phyloP scores from a whole-genome alignment of 2,113 vertebrate genomes.

The Cyphomyrus plagiostoma region DNA sequence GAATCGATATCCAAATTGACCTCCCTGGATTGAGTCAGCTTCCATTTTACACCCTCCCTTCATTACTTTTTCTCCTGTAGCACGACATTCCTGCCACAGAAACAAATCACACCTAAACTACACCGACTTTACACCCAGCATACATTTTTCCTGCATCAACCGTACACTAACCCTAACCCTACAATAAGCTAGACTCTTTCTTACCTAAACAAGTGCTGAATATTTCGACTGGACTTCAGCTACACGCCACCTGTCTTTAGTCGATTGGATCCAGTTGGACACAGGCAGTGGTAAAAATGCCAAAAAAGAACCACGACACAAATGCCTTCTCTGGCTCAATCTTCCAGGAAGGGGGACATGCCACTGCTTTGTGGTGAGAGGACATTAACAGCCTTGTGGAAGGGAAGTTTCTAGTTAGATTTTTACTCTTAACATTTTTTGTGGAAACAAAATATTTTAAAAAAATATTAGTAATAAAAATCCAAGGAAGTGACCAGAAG shows the following conservation, averaged over 20 bases:
- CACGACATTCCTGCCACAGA: neutral
- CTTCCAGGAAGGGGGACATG: too few relatives aligned
- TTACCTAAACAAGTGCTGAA: neutral
- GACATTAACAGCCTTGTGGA: neutral
- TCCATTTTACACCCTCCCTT: neutral
- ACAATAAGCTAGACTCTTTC: neutral
- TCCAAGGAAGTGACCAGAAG: neutral
- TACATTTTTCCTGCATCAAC: neutral
- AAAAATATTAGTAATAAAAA: neutral
- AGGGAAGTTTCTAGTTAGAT: neutral
- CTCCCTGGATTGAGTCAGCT: neutral
- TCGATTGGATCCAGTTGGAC: constrained; percentile 2
- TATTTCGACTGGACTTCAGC: neutral
- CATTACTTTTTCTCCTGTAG: neutral
- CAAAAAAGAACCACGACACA: neutral
- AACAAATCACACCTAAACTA: neutral
- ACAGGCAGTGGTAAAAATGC: neutral
- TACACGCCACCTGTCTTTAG: neutral
- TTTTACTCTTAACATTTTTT: constrained; percentile 1
- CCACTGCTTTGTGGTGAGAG: neutral
- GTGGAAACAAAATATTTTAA: neutral
- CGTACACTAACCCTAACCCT: neutral
- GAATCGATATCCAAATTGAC: neutral
- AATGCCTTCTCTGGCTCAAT: neutral
- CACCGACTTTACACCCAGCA: neutral